phyloP scores from a whole-genome alignment of 37 sponge, comb jelly and placozoan genomes.

The Bolinopsis microptera region DNA sequence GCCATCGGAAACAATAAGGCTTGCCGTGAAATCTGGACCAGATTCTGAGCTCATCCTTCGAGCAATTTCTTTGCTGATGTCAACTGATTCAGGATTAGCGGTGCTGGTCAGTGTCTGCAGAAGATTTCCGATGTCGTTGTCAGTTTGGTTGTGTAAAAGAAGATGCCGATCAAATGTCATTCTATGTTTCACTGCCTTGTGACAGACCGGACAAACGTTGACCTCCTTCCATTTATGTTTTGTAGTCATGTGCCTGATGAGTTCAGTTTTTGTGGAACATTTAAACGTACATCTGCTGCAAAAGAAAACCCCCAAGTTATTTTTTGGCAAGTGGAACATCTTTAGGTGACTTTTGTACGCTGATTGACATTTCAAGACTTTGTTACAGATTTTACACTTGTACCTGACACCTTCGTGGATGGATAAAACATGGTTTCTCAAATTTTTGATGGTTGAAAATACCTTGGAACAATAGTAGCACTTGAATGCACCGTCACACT shows the following conservation, averaged over 20 bases:
- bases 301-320: background rate
- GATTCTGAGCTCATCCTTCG: background rate
- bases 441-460: conserved; percentile 13
- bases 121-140: conserved; percentile 15
- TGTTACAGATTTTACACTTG: conserved; percentile 55
- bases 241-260: conserved; percentile 14
- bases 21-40: background rate
- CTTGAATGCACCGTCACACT: conserved; percentile 54
- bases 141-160: conserved; percentile 22
- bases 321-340: conserved; percentile 35
- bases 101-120: background rate
- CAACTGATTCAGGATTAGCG: background rate
- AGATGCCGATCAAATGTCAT: conserved; percentile 53
- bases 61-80: background rate
- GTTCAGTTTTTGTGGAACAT: background rate
- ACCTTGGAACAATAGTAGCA: conserved; percentile 61
- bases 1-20: background rate
- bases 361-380: conserved; percentile 36
- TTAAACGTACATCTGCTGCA: conserved; percentile 46
- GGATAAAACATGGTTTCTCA: conserved; percentile 51
- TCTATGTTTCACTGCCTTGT: conserved; percentile 38
- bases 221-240: conserved; percentile 32
- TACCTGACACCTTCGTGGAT: conserved; percentile 59
- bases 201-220: conserved; percentile 41
- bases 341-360: conserved; percentile 58